Base-by-base conservation (phyloP, 2,888 invertebrate genomes). In the Drosophila barbarae region DNA sequence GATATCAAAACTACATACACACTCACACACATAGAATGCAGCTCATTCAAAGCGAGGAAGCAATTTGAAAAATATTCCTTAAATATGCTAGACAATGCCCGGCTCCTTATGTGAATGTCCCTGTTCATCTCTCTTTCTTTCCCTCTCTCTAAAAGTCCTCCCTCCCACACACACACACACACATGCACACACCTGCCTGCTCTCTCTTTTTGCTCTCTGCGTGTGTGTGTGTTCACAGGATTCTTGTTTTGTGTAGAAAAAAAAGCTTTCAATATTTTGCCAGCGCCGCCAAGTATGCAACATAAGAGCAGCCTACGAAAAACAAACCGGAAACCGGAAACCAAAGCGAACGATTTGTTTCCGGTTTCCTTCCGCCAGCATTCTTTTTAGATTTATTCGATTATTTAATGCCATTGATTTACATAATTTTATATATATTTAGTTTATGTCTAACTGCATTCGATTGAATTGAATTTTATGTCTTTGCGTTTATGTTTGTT, bases 371-470 rank as follows among this genome's bases (percentile, higher is more conserved):
- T 64, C 55, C 53, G 67, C 63, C 66, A 69, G 73, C 72, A 58
- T 69, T 44, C 9, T 69, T 52, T n/a, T 60, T 49, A 51, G 65
- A 41, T 12, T 46, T 42, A 23, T 23, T 51, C 5, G 51, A 30
- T 52, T 63, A 35, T 32, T 50, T 35, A 28, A 60, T 49, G 44
- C 65, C 63, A 72, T 65, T 74, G 23, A 69, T 68, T 76, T 46
- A 59, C 35, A 50, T 55, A 21, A 57, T 36, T 73, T 56, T 21
- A 69, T 66, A 46, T 56, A 59, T 26, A 69, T 66, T 44, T 58
- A 59, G 34, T 54, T 71, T 65, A 71, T 85, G 74, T 80, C 82
- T 86, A 86, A 86, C 87, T 80, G 85, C 87, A 86, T 87, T 74
- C 65, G 42, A 64, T 44, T 71, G 60, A 79, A 66, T 44, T 71